Base-by-base conservation (phyloP, 2,113 vertebrate genomes). In the Cyprinus carpio region DNA sequence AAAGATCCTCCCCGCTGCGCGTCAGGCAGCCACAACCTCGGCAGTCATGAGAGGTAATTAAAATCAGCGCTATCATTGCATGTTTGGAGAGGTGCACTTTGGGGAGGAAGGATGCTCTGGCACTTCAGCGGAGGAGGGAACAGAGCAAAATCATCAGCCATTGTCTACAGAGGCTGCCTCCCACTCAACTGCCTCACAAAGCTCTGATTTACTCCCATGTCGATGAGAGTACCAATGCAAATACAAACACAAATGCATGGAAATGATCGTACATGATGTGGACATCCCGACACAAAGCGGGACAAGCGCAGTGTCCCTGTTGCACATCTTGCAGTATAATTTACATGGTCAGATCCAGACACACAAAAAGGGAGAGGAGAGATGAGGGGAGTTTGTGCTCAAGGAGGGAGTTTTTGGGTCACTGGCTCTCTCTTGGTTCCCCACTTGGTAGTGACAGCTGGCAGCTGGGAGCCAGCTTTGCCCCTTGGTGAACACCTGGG, bases 51-150 rank as follows among this genome's bases (percentile, higher is more conserved):
- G 83, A 83, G 79, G 82, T 78, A 82, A 88, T 88, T 86, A 85
- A 84, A 86, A 86, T 87, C 79, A 78, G 83, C 80, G 76, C 67
- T 78, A 83, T 89, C 89, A 88, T 87, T 89, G 84, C 82, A 79
- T 82, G 87, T 84, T 82, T 85, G 75, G 75, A 89, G 81, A 89
- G 81, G 51, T 81, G 76, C 84, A 84, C 88, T 82, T 75, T 64
- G 74, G 49, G 84, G 84, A 86, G 82, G 81, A 67, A 65, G 88
- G 88, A 89, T 89, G 88, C 77, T 67, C 84, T 58, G 67, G 65
- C 49, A 76, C 74, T 74, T 72, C 56, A 76, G 79, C 86, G 81
- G 58, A 81, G 83, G 77, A 81, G 69, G 78, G 88, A 87, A 86
- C 84, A 58, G 86, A 58, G 46, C 31, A 78, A 65, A 89, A 89